phyloP scores from a whole-genome alignment of 2,113 vertebrate genomes.

The Apeltes quadracus region DNA sequence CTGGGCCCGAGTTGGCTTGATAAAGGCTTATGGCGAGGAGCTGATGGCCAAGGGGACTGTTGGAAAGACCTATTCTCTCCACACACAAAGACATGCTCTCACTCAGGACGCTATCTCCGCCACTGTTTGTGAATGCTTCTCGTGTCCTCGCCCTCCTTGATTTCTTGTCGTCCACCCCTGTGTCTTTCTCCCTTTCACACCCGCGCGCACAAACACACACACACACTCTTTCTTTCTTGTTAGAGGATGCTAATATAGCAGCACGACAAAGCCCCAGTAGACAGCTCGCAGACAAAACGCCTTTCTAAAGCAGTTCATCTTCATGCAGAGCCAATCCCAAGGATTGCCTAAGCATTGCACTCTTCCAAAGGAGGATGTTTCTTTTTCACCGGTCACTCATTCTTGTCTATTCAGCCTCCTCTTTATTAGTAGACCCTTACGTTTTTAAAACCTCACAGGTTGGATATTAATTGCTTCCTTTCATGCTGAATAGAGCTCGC shows the following conservation, averaged over 20 bases:
- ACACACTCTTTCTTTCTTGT: slow-evolving; percentile 55
- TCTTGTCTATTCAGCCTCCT: slow-evolving; percentile 56
- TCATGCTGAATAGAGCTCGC: slow-evolving; percentile 36
- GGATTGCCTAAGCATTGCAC: slow-evolving; percentile 38
- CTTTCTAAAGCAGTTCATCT: slow-evolving; percentile 68
- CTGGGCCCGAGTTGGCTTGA: slow-evolving; percentile 54
- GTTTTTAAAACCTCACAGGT: slow-evolving; percentile 52
- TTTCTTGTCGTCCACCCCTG: slow-evolving; percentile 41
- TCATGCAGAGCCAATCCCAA: slow-evolving; percentile 62
- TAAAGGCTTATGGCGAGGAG: slow-evolving; percentile 70
- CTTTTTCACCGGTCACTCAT: slow-evolving; percentile 45
- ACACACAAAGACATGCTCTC: slow-evolving; percentile 68
- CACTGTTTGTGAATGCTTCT: slow-evolving; percentile 55
- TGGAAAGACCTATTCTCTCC: slow-evolving; percentile 70
- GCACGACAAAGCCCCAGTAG: slow-evolving; percentile 71
- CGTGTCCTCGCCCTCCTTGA: slow-evolving; percentile 25
- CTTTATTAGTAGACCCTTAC: slow-evolving; percentile 61
- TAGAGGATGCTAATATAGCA: slow-evolving; percentile 72
- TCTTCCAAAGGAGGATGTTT: slow-evolving; percentile 50
- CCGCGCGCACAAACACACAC: slow-evolving; percentile 11
- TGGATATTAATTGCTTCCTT: slow-evolving; percentile 61
- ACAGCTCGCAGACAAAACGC: slow-evolving; percentile 66
- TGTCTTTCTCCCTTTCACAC: slow-evolving; percentile 38
- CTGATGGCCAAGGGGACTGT: slow-evolving; percentile 56
- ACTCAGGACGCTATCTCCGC: slow-evolving; percentile 72